These are phyloP conservation scores for Poecilus cupreus DNA, from an alignment of 2,888 invertebrate species.

Conservation along the genomic window DNA sequence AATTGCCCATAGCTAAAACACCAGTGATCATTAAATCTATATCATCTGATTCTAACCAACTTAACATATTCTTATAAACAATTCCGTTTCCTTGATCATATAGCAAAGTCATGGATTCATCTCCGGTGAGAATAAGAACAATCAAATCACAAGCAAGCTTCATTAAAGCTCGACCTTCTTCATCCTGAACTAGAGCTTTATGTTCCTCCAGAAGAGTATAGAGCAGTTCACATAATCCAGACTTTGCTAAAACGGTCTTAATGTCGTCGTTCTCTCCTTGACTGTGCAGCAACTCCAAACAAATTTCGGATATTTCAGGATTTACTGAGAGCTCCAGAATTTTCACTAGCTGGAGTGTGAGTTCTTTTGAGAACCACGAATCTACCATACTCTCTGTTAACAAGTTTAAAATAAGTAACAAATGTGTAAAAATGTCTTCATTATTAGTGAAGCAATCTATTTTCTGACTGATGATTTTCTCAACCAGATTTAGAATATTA, in stretches of 20 bases:
- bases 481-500: constrained; percentile 75
- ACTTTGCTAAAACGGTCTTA: constrained; percentile 84
- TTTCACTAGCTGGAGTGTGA: constrained; percentile 74
- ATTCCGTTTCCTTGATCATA: constrained; percentile 85
- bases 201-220: constrained; percentile 84
- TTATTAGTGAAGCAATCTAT: constrained; percentile 74
- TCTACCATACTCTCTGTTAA: constrained; percentile 80
- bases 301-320: constrained; percentile 84
- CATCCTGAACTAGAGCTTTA: constrained; percentile 77
- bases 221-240: constrained; percentile 85
- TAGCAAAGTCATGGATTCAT: constrained; percentile 90
- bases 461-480: constrained; percentile 74
- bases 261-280: constrained; percentile 83
- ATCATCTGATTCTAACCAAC: constrained; percentile 85
- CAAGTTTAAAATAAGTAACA: constrained; percentile 77
- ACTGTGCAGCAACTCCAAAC: constrained; percentile 84
- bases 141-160: constrained; percentile 91
- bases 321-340: constrained; percentile 80
- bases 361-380: constrained; percentile 66
- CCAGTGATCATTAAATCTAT: constrained; percentile 88
- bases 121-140: constrained; percentile 90
- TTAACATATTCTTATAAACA: constrained; percentile 82
- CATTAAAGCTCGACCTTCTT: constrained; percentile 81
- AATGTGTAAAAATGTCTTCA: constrained; percentile 76
- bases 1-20: constrained; percentile 91